Conservation (phyloP, 2,113 vertebrate species). For the Megaceryle torquata region DNA sequence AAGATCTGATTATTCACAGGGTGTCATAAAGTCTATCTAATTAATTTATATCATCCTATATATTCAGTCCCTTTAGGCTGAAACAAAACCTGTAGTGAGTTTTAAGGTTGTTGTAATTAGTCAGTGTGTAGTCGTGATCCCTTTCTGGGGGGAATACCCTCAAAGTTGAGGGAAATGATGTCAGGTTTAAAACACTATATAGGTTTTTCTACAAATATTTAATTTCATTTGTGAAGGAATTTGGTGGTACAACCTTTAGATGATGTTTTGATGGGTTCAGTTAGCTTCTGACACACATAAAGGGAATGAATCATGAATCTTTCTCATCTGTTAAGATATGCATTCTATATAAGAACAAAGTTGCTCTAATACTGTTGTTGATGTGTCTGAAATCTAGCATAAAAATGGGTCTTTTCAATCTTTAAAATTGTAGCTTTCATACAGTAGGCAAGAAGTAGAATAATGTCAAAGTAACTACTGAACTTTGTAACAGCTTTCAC, state of each 20-base stretch:
- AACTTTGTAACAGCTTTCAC: slow-evolving; percentile 30
- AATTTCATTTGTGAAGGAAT: slow-evolving; percentile 44
- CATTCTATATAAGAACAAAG: slow-evolving; percentile 64
- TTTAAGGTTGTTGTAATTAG: not conserved
- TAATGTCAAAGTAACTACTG: slow-evolving; percentile 44
- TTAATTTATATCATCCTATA: not conserved
- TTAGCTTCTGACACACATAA: slow-evolving; percentile 60
- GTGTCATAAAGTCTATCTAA: not conserved
- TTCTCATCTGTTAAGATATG: slow-evolving; percentile 44
- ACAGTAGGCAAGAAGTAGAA: slow-evolving; percentile 44
- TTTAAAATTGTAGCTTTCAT: slow-evolving; percentile 63
- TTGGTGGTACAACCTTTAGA: not conserved
- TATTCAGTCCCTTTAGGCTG: not conserved
- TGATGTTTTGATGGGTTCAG: slow-evolving; percentile 65
- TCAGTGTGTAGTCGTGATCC: not conserved
- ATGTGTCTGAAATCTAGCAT: slow-evolving; percentile 44
- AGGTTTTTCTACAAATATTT: slow-evolving; percentile 53
- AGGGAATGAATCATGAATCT: slow-evolving; percentile 51
- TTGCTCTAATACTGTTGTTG: slow-evolving; percentile 37
- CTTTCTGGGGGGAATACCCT: not conserved
- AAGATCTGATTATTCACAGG: not conserved
- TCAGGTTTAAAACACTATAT: not conserved
- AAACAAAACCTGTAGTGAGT: not conserved
- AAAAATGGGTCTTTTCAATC: slow-evolving; percentile 16
- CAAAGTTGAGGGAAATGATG: not conserved